A percentile compares a stretch with the other conserved stretches of the same genome.
phyloP scores from a whole-genome alignment of 2,797 vertebrate species.

The Mus minutoides region DNA sequence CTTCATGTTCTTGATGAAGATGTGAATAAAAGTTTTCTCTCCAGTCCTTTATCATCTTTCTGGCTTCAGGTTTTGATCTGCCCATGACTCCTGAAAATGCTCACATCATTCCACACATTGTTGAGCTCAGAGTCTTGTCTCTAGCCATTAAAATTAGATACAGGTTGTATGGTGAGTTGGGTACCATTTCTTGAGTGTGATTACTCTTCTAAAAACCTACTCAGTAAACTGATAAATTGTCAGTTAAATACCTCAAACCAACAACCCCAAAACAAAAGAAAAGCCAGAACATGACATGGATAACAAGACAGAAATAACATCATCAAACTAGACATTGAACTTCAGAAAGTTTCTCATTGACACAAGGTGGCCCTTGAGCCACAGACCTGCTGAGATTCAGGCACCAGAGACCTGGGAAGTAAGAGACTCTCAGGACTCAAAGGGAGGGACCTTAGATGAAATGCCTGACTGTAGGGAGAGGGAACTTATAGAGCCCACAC shows the following conservation, averaged over 20 bases:
- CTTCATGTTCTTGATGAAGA: not conserved
- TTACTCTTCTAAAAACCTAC: not conserved
- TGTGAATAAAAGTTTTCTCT: not conserved
- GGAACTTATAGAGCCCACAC: no score
- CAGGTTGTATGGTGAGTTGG: not conserved
- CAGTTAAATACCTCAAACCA: not conserved
- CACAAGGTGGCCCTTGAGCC: not conserved
- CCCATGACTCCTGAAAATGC: not conserved
- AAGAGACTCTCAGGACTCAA: no score
- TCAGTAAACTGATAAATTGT: not conserved
- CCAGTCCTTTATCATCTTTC: not conserved
- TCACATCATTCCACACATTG: not conserved
- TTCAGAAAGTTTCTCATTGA: not conserved
- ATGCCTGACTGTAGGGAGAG: no score
- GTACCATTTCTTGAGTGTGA: not conserved
- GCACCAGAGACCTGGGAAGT: no score
- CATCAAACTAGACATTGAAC: not conserved
- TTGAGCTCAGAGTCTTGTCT: not conserved
- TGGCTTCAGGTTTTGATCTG: not conserved
- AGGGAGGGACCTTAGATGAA: no score
- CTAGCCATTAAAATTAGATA: not conserved
- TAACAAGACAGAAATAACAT: not conserved
- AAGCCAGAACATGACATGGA: no score
- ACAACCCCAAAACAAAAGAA: not conserved
- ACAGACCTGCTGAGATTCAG: not conserved